phyloP scores from a whole-genome alignment of 1,140 invertebrate species.

The Popillia japonica region DNA sequence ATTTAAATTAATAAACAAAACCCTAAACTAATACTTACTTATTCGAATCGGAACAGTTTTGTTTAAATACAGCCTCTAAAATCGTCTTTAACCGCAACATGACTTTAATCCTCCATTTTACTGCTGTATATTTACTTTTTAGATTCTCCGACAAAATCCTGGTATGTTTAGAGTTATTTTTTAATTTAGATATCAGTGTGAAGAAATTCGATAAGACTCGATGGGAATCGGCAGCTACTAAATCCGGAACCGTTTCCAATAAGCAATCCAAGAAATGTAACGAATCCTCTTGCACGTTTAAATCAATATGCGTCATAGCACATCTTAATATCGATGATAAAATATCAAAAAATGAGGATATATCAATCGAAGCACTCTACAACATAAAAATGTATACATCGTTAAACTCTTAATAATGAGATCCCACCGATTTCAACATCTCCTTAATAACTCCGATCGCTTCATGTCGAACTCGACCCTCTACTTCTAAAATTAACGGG shows the following conservation, averaged over 20 bases:
- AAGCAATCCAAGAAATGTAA: constrained; percentile 78
- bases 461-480: constrained; percentile 73
- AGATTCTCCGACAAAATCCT: constrained; percentile 71
- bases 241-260: constrained; percentile 66
- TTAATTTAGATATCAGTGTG: constrained; percentile 78
- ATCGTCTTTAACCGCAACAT: constrained; percentile 71
- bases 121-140: constrained; percentile 72
- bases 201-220: constrained; percentile 80
- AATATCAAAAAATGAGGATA: constrained; percentile 75
- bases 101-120: constrained; percentile 80
- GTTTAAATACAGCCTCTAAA: constrained; percentile 61
- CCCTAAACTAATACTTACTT: background rate
- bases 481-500: constrained; percentile 75
- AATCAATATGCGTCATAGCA: constrained; percentile 87
- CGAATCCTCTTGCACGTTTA: constrained; percentile 81
- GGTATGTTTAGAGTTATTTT: constrained; percentile 68
- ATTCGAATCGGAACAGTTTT: background rate
- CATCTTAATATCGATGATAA: constrained; percentile 81
- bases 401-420: background rate
- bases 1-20: background rate
- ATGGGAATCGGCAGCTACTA: constrained; percentile 70
- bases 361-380: constrained; percentile 59
- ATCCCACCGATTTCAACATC: constrained; percentile 67
- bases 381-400: constrained; percentile 38
- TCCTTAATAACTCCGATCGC: constrained; percentile 73